Evolutionary conservation across 2,888 invertebrate species (phyloP).

Genomic region (Physocephala rufipes): DNA sequence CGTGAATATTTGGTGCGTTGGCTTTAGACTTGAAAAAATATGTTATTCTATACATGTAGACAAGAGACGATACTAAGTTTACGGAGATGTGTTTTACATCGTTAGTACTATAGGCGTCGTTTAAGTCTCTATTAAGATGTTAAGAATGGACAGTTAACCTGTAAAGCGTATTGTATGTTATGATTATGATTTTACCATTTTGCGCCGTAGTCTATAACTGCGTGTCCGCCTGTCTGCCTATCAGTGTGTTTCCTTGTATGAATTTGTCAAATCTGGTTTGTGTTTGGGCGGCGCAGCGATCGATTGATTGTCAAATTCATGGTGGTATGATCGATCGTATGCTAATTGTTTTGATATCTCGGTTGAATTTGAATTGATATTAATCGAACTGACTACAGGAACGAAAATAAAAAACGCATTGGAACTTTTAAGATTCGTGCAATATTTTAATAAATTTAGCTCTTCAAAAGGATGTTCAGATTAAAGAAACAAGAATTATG

Average conservation of each 20-base stretch:
- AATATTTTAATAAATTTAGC: too few species aligned
- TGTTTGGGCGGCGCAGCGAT: constrained; percentile 11
- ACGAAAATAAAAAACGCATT: too few species aligned
- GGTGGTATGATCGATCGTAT: constrained; percentile 22
- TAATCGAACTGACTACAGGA: background rate
- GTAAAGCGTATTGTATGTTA: background rate
- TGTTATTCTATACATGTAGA: too few species aligned
- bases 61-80: too few species aligned
- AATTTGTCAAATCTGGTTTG: background rate
- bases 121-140: background rate
- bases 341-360: constrained; percentile 15
- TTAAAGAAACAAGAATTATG: too few species aligned
- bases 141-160: background rate
- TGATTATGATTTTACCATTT: background rate
- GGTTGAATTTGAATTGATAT: background rate
- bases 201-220: background rate
- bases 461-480: too few species aligned
- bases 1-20: background rate
- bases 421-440: too few species aligned
- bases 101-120: too few species aligned
- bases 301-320: background rate
- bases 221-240: background rate
- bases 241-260: background rate
- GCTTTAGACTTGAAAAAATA: too few species aligned
- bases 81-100: too few species aligned